A percentile compares a stretch with the other conserved stretches of the same genome.
phyloP scores from a whole-genome alignment of 1,140 invertebrate species.

The Drepana arcuata region DNA sequence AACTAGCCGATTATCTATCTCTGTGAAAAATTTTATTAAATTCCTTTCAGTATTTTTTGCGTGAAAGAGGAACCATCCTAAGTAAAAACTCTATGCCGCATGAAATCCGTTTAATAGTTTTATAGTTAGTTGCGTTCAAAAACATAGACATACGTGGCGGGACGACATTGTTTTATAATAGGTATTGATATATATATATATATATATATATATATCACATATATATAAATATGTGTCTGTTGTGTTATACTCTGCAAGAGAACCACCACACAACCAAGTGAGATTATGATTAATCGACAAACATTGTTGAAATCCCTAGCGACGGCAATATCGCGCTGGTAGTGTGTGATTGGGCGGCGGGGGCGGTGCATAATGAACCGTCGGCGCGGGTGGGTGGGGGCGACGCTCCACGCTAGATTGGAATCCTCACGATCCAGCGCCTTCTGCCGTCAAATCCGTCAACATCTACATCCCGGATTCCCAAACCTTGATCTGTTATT shows the following conservation, averaged over 20 bases:
- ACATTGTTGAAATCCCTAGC: slow-evolving; percentile 42
- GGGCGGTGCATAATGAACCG: slow-evolving; percentile 63
- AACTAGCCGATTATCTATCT: no score
- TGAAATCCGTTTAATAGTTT: no score
- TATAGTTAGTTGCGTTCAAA: no score
- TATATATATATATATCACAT: slow-evolving; percentile 2
- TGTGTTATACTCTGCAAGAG: no score
- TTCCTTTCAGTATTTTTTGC: no score
- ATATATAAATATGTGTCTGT: no score
- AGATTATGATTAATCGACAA: slow-evolving; percentile 23
- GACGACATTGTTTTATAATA: no score
- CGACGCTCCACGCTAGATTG: slow-evolving; percentile 36
- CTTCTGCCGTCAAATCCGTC: slow-evolving; percentile 39
- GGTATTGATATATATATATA: no score
- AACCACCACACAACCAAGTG: neutral
- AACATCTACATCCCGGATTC: slow-evolving; percentile 22
- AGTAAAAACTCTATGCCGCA: no score
- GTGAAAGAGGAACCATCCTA: no score
- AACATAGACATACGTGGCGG: no score
- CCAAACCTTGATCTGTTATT: slow-evolving; percentile 10
- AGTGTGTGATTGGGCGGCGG: slow-evolving; percentile 59
- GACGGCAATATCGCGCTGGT: slow-evolving; percentile 53
- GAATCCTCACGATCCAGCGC: slow-evolving; percentile 32
- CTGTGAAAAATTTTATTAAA: no score
- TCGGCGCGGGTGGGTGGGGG: slow-evolving; percentile 10